Base-by-base conservation (phyloP, 2,888 invertebrate genomes). In the Heliconius ethilla region DNA sequence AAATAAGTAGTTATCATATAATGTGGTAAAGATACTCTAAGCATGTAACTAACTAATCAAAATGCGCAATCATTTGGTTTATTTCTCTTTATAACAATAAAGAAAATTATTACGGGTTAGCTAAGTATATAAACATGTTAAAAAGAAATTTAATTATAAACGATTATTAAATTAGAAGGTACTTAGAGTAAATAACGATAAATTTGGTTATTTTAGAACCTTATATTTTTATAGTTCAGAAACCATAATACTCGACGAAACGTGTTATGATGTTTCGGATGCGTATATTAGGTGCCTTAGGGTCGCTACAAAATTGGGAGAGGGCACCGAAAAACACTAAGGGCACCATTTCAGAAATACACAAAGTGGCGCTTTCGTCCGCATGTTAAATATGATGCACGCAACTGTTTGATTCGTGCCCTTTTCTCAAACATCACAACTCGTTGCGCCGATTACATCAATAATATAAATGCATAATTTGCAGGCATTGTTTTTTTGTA, bases 401-500 rank as follows among this genome's bases (percentile, higher is more conserved):
- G 22, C 55, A 7, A 22, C 9, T 22, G 59, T 59, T n/a, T 59
- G n/a, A 59, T 1, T n/a, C 18, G 55, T 45, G 55, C 55, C 3
- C 22, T 55, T 55, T 55, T 55, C 9, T n/a, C 4, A 59, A 9
- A 59, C 55, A 59, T 59, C 55, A 59, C 55, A 59, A 59, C 10
- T 59, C 55, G 9, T 59, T 59, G 55, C 55, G 3, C 51, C 18
- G 18, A 51, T n/a, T n/a, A 59, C 15, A 62, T 25, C 13, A 25
- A 62, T 62, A 62, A 62, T 62, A 27, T 67, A 67, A 67, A 67
- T 67, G 67, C 67, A 67, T 40, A 67, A 67, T 67, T n/a, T 67
- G 37, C 22, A n/a, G 37, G n/a, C 62, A 11, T 37, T 67, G 33
- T 66, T 37, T 66, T 33, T 66, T 33, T 67, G 59, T 67, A 4